Conservation (phyloP, 1,140 invertebrate genomes). For the Bombus affinis region DNA sequence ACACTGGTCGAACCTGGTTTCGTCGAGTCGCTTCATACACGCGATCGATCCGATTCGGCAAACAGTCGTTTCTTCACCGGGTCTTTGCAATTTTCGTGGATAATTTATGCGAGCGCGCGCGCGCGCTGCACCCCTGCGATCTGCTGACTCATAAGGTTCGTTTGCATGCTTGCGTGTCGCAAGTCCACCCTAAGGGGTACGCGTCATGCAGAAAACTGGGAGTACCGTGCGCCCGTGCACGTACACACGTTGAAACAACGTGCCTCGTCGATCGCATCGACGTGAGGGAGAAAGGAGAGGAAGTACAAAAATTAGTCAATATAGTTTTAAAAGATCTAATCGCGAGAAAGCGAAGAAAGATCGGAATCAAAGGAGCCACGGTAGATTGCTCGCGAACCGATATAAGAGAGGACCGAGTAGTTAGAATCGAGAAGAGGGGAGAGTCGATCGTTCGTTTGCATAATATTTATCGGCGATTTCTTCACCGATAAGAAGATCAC, state of each 20-base stretch:
- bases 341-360: neutral
- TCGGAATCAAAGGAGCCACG: neutral
- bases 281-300: neutral
- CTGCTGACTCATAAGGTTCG: constrained; percentile 60
- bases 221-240: constrained; percentile 13
- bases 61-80: neutral
- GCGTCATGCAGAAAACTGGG: constrained; percentile 40
- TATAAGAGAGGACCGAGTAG: neutral
- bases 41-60: constrained; percentile 32
- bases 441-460: constrained; percentile 53
- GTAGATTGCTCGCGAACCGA: neutral
- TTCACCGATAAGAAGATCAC: constrained; percentile 42
- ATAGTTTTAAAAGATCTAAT: constrained; percentile 26
- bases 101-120: constrained; percentile 40
- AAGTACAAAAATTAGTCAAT: neutral
- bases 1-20: neutral
- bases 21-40: neutral
- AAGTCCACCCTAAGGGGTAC: constrained; percentile 44
- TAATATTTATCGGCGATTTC: constrained; percentile 59
- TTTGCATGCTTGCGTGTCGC: constrained; percentile 63
- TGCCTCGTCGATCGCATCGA: constrained; percentile 1
- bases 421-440: too few species aligned
- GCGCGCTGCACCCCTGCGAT: constrained; percentile 35
- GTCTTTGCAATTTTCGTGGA: constrained; percentile 27
- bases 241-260: neutral